These are phyloP conservation scores for Chionoecetes opilio DNA, from an alignment of 1,140 invertebrate species.

Conservation along the genomic window DNA sequence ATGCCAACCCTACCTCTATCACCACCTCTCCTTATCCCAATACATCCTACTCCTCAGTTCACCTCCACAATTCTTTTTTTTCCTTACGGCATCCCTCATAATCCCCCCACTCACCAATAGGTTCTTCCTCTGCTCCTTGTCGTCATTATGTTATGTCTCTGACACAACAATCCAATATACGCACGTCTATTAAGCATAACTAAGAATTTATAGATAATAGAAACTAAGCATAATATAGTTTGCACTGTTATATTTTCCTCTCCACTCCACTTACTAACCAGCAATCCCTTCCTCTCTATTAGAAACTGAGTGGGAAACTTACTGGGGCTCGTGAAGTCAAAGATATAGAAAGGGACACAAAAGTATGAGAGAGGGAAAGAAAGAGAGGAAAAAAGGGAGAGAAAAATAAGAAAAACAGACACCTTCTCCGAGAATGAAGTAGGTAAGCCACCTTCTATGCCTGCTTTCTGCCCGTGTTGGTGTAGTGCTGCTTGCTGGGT, in stretches of 20 bases:
- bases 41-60: too few relatives aligned
- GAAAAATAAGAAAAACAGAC: not conserved
- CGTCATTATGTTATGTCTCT: too few relatives aligned
- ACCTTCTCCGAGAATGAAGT: not conserved
- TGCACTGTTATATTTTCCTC: not conserved
- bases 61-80: too few relatives aligned
- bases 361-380: not conserved
- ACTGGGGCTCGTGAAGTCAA: constrained; percentile 81
- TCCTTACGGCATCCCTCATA: not conserved
- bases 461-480: not conserved
- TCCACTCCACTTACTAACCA: constrained; percentile 45
- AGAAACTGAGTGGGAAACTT: constrained; percentile 82
- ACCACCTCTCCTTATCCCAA: too few relatives aligned
- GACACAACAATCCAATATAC: too few relatives aligned
- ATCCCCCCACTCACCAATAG: not conserved
- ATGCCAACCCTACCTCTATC: too few relatives aligned
- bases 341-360: not conserved
- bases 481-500: not conserved
- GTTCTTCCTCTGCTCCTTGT: too few relatives aligned
- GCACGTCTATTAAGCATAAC: not conserved
- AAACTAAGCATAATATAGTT: not conserved
- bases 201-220: not conserved
- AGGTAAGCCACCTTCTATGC: not conserved
- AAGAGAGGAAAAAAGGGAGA: not conserved
- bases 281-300: constrained; percentile 74